Evolutionary conservation across 2,797 vertebrate species (phyloP).

Genomic region (Philypnodon macrostomus): DNA sequence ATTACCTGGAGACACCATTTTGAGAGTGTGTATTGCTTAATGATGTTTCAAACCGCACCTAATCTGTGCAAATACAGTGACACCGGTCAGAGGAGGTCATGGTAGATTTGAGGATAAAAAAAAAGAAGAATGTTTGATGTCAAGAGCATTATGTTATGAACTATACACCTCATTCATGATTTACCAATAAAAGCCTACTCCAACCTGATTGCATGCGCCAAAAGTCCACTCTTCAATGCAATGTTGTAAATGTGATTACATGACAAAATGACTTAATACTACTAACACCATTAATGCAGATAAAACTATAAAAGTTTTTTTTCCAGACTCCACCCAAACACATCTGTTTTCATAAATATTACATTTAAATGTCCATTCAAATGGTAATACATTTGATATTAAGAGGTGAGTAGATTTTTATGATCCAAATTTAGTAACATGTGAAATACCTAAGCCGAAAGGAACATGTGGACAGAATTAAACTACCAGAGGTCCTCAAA

Average conservation of each 20-base stretch:
- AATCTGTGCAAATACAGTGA: conserved; percentile 78
- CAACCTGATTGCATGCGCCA: conserved; percentile 66
- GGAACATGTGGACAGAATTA: conserved; percentile 20
- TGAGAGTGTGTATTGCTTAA: conserved; percentile 76
- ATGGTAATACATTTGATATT: conserved; percentile 26
- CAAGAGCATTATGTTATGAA: conserved; percentile 59
- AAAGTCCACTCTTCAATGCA: conserved; percentile 33
- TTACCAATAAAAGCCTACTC: conserved; percentile 39
- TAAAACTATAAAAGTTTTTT: conserved; percentile 31
- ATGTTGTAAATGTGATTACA: conserved; percentile 23
- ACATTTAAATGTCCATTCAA: conserved; percentile 16
- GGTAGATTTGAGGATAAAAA: conserved; percentile 60
- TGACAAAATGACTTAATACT: conserved; percentile 46
- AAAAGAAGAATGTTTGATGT: conserved; percentile 57
- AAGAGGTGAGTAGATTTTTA: too few species aligned
- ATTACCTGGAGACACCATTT: conserved; percentile 71
- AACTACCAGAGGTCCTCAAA: conserved; percentile 26
- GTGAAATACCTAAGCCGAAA: conserved; percentile 32
- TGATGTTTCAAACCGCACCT: conserved; percentile 72
- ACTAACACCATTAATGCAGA: conserved; percentile 38
- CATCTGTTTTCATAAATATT: conserved; percentile 27
- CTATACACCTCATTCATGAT: conserved; percentile 60
- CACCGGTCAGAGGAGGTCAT: conserved; percentile 77
- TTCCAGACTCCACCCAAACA: conserved; percentile 42
- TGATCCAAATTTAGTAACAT: conserved; percentile 26